Base-by-base conservation (phyloP, 2,113 vertebrate species). In the Piaya cayana region DNA sequence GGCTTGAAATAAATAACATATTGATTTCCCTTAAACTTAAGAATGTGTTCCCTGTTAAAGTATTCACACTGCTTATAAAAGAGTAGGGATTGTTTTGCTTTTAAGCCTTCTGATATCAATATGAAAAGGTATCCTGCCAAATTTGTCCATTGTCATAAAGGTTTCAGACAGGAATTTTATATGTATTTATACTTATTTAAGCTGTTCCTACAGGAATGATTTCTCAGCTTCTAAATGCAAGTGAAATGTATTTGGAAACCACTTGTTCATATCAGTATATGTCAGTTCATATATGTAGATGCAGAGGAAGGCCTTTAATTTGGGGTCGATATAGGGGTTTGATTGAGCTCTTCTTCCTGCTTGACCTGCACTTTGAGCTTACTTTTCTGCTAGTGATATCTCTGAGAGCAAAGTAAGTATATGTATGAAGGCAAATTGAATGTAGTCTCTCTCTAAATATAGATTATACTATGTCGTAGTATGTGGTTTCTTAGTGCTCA, bases 21-120 rank as follows among this genome's bases (percentile, higher is more conserved):
- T 78, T 80, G 90, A 96, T 97, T 96, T 95, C n/a, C 53, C 67
- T 91, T 91, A 93, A 95, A 84, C 30, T 74, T 92, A 60, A 91
- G 78, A 86, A 74, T 43, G 15, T 56, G 74, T 81, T 92, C 83
- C 80, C 45, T 88, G 56, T 55, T 90, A 4, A 88, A 94, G 42
- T 84, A 90, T 60, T 92, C 79, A 50, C 29, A 14, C 15, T 32
- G 8, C 60, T 84, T 86, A 49, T 45, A 55, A 71, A 81, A 62
- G 60, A 70, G 27, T 34, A 32, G 21, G 50, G 84, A 93, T 94
- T 93, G 58, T 79, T 92, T 88, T 71, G 37, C 50, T 76, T 93
- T 82, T 56, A 90, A 86, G 18, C 32, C 23, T 71, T 82, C 39
- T 37, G 36, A 26, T 76, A 25, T 29, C 70, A 78, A 8, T 45